These are phyloP conservation scores for Drosophila mayri DNA, from an alignment of 1,140 invertebrate genomes.

Conservation along the genomic window DNA sequence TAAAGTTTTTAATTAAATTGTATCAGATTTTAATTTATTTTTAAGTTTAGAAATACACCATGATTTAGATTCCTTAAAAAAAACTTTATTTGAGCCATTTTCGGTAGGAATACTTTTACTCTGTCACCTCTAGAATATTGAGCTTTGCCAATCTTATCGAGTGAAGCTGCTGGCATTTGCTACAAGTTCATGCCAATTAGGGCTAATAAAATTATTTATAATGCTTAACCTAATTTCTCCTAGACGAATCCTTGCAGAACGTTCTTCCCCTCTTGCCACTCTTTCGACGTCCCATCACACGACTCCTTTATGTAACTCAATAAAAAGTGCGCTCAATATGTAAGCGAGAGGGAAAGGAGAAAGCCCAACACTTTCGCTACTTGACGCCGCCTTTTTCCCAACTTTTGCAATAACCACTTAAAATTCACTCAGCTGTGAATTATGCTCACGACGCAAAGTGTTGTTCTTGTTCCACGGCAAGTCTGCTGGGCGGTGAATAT, in stretches of 20 bases:
- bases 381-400: conserved; percentile 61
- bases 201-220: conserved; percentile 83
- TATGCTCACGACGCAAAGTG: conserved; percentile 76
- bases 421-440: conserved; percentile 83
- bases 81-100: neutral
- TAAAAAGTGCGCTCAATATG: conserved; percentile 71
- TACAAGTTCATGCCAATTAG: conserved; percentile 79
- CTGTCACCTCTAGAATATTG: conserved; percentile 6
- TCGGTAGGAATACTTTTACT: neutral
- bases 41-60: neutral
- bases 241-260: conserved; percentile 48
- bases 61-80: too few relatives aligned
- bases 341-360: conserved; percentile 15
- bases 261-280: too few relatives aligned
- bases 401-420: conserved; percentile 84
- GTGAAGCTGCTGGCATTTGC: conserved; percentile 36
- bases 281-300: neutral
- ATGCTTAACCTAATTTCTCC: conserved; percentile 80
- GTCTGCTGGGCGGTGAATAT: conserved; percentile 1
- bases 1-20: too few relatives aligned
- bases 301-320: conserved; percentile 64
- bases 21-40: neutral
- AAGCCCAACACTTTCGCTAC: conserved; percentile 72
- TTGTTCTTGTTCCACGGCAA: conserved; percentile 67
- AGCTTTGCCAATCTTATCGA: conserved; percentile 21